Conservation (phyloP, 1,140 invertebrate genomes). For the Pogonus chalceus region DNA sequence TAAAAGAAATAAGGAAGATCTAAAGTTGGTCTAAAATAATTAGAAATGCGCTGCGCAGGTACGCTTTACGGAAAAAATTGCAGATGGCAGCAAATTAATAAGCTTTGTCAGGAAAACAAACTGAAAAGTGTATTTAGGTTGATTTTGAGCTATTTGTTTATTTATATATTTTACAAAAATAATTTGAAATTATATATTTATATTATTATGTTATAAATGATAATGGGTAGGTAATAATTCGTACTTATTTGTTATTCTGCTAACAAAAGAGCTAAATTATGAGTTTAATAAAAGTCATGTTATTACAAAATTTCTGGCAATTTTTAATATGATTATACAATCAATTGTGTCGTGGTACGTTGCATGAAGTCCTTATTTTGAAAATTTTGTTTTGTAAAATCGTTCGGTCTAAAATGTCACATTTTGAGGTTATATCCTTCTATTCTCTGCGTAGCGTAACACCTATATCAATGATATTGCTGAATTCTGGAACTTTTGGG, state of each 20-base stretch:
- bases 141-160: not conserved
- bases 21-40: too few species aligned
- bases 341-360: not conserved
- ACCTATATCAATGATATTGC: conserved; percentile 24
- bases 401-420: not conserved
- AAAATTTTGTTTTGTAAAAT: not conserved
- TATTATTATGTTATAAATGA: conserved; percentile 1
- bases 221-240: not conserved
- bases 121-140: not conserved
- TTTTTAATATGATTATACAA: not conserved
- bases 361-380: not conserved
- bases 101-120: conserved; percentile 6
- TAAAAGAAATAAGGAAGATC: too few species aligned
- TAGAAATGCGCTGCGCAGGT: too few species aligned
- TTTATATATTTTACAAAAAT: conserved; percentile 1
- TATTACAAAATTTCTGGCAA: not conserved
- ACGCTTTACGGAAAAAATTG: too few species aligned
- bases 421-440: not conserved
- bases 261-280: not conserved
- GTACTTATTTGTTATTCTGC: not conserved
- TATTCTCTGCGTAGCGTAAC: not conserved
- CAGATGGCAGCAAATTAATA: not conserved
- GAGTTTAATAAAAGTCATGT: not conserved
- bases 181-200: not conserved
- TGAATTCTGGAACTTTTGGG: conserved; percentile 18